A percentile compares a stretch with the other conserved stretches of the same genome.
Conservation (phyloP, 2,797 vertebrate genomes). For the Pangasius macronema region DNA sequence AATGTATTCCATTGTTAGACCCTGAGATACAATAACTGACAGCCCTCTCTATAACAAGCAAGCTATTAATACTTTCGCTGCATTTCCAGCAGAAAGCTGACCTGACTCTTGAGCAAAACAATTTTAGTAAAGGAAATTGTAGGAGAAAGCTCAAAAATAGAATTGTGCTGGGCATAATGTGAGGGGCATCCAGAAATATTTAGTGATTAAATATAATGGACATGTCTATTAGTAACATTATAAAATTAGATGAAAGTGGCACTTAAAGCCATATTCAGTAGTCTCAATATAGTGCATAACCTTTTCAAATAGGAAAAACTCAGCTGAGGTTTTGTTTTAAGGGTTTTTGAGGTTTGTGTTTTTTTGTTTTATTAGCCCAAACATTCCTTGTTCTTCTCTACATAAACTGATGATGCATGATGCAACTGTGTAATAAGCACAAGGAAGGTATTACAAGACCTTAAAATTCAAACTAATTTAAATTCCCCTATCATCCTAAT, state of each 20-base stretch:
- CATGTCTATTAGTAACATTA: not conserved
- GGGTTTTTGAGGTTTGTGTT: not conserved
- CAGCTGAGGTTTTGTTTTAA: not conserved
- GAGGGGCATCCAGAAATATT: not conserved
- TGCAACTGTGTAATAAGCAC: not conserved
- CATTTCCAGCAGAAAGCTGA: not conserved
- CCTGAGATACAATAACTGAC: not conserved
- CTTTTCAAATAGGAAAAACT: not conserved
- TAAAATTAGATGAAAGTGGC: conserved; percentile 2
- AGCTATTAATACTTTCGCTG: not conserved
- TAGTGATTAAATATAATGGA: not conserved
- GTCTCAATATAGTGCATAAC: not conserved
- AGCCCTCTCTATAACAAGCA: not conserved
- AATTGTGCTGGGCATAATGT: not conserved
- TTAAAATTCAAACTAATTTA: not conserved
- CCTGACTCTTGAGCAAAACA: not conserved
- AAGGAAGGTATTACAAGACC: not conserved
- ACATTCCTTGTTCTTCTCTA: not conserved
- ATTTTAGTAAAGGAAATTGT: not conserved
- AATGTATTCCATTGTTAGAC: not conserved
- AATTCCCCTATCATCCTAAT: not conserved
- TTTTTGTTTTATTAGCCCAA: not conserved
- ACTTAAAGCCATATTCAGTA: not conserved
- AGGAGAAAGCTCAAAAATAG: not conserved
- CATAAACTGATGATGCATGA: not conserved